These are phyloP conservation scores for Phalacrocorax carbo DNA, from an alignment of 2,113 vertebrate species.

Conservation along the genomic window DNA sequence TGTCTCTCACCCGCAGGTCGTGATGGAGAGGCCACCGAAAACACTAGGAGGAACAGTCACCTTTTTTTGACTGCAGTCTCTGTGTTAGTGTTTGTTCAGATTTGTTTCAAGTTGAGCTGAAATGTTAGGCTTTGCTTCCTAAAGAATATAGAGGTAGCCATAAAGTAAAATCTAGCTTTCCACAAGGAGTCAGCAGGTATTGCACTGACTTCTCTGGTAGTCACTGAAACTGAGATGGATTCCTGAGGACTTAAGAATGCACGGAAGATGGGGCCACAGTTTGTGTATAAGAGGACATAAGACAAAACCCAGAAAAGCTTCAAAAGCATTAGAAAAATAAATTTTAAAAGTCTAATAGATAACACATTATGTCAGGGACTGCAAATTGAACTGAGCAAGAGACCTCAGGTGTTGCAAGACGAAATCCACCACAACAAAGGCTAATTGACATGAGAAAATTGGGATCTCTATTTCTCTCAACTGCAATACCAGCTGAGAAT, in stretches of 20 bases:
- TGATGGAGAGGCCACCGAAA: rapidly evolving
- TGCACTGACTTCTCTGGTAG: not conserved
- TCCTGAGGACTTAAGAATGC: not conserved
- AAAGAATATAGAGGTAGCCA: not conserved
- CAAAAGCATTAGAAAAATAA: not conserved
- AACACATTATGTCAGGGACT: not conserved
- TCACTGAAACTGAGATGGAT: rapidly evolving
- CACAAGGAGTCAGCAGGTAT: not conserved
- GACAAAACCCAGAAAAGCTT: not conserved
- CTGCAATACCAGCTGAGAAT: not conserved
- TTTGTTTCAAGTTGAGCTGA: not conserved
- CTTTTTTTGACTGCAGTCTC: not conserved
- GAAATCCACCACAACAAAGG: not conserved
- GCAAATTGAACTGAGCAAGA: not conserved
- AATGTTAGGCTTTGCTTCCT: not conserved
- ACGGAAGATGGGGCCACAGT: rapidly evolving
- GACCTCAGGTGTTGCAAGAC: not conserved
- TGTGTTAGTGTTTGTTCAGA: not conserved
- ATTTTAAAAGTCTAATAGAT: not conserved
- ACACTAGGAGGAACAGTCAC: not conserved
- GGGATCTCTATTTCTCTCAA: not conserved
- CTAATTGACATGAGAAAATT: not conserved
- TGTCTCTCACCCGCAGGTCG: not conserved
- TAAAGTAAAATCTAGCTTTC: not conserved
- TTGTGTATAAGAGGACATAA: not conserved